Conservation (phyloP, 1,140 invertebrate species). For the Neuroterus valhalla region DNA sequence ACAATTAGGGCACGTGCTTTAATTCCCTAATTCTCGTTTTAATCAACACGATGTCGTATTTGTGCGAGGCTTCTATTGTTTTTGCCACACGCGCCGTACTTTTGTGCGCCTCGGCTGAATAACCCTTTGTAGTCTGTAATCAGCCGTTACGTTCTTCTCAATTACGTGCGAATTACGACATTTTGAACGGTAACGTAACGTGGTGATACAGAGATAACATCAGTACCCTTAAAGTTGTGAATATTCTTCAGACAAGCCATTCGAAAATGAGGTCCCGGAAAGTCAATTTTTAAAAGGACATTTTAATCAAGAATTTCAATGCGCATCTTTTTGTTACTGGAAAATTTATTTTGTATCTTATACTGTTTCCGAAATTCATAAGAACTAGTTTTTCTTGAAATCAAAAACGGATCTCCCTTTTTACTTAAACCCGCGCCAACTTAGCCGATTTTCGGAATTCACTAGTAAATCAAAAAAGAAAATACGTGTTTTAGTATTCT, state of each 20-base stretch:
- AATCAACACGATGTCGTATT: conserved; percentile 63
- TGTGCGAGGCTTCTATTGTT: conserved; percentile 58
- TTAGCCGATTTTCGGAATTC: no score
- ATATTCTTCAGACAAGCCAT: neutral
- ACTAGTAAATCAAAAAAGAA: no score
- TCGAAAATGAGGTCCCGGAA: no score
- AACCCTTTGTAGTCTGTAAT: conserved; percentile 62
- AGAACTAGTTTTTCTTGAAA: no score
- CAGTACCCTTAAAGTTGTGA: neutral
- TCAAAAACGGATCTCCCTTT: no score
- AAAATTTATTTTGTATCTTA: no score
- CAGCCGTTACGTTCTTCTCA: conserved; percentile 64
- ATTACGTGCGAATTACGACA: conserved; percentile 43
- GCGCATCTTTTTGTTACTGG: no score
- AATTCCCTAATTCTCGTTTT: conserved; percentile 71
- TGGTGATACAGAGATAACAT: neutral
- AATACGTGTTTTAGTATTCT: no score
- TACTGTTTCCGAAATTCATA: no score
- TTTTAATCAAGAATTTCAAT: no score
- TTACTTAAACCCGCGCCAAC: no score
- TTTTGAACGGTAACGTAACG: conserved; percentile 20
- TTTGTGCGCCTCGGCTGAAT: conserved; percentile 52
- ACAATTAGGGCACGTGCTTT: conserved; percentile 60
- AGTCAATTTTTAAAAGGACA: no score
- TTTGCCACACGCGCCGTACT: conserved; percentile 51